Evolutionary conservation across 2,797 vertebrate genomes (phyloP), one percentile per base, ranked within the genome.

Genomic region (Ctenopoma kingsleyae): DNA sequence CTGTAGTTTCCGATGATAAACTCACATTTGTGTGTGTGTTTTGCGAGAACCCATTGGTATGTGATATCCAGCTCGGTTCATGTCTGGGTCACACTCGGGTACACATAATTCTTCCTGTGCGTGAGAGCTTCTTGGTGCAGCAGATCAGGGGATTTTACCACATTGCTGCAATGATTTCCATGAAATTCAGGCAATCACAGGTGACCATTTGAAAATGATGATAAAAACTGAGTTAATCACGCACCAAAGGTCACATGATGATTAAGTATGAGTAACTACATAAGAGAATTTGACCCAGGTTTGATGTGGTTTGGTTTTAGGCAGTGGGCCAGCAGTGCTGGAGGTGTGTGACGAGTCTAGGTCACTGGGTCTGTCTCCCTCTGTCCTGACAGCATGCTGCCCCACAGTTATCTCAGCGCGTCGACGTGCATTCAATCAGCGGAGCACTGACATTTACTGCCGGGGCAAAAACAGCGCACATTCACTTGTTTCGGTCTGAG

Each of bases 361-460:
- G 88, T 89, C 82, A 91, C 55, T 83, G 87, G 83, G 78, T 74
- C 57, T 57, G 46, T 8, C 48, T 59, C 41, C 48, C 54, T 61
- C 64, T 36, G 22, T 57, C 70, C 67, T 41, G 43, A 60, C 79
- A 46, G 61, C 70, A 25, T 9, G 69, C 76, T 73, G 80, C 85
- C 90, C 90, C 69, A 58, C 74, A 58, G 43, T 89, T 76, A 90
- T 87, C 84, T 64, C 86, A 32, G 30, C 30, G 7, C 90, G 90
- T 88, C 87, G 35, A 67, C 20, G 59, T 75, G 79, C 80, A 87
- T 90, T 83, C 81, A 90, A 68, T 89, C 74, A 86, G 74, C 48
- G 23, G 87, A 52, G 87, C 87, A 16, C 75, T 94, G 92, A 94
- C 92, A 94, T 94, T 95, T 93, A 88, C 87, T 68, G 77, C 83